Evolutionary conservation across 37 sponge, comb jelly and placozoan species (phyloP).

Genomic region (Aphrocallistes beatrix): DNA sequence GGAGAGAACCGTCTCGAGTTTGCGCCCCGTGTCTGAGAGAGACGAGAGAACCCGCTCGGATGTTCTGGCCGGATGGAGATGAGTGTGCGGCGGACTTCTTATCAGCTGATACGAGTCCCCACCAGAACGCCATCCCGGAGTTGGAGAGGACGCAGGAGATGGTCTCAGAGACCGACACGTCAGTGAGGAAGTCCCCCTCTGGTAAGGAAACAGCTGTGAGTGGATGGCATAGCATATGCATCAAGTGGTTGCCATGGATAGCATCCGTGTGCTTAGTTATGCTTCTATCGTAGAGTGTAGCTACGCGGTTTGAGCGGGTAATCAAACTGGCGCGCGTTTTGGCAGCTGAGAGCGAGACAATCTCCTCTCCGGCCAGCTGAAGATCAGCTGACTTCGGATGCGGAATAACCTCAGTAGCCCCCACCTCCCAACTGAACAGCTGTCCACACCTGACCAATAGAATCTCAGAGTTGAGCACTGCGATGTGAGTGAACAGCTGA

Average conservation of each 20-base stretch:
- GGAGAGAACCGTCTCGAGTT: not conserved
- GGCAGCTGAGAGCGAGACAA: slow-evolving; percentile 35
- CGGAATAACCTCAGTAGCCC: not conserved
- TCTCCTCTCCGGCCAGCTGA: slow-evolving; percentile 32
- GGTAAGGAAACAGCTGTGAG: not conserved
- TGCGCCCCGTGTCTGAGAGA: not conserved
- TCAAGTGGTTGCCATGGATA: not conserved
- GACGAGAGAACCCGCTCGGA: not conserved
- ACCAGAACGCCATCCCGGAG: not conserved
- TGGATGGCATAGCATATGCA: not conserved
- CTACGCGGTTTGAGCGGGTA: slow-evolving; percentile 42
- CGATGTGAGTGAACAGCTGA: slow-evolving; percentile 33
- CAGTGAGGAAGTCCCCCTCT: not conserved
- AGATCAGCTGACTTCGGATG: slow-evolving; percentile 47
- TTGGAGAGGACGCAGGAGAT: not conserved
- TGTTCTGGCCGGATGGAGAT: not conserved
- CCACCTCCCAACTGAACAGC: slow-evolving; percentile 54
- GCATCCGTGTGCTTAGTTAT: slow-evolving; percentile 32
- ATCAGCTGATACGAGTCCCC: not conserved
- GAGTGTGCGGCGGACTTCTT: not conserved
- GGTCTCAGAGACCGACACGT: not conserved
- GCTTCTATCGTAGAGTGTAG: slow-evolving; percentile 67
- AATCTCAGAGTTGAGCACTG: slow-evolving; percentile 59
- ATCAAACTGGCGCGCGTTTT: slow-evolving; percentile 46
- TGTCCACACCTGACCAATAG: slow-evolving; percentile 41